These are phyloP conservation scores for Trichosurus vulpecula DNA, from an alignment of 2,797 vertebrate genomes.

Conservation along the genomic window DNA sequence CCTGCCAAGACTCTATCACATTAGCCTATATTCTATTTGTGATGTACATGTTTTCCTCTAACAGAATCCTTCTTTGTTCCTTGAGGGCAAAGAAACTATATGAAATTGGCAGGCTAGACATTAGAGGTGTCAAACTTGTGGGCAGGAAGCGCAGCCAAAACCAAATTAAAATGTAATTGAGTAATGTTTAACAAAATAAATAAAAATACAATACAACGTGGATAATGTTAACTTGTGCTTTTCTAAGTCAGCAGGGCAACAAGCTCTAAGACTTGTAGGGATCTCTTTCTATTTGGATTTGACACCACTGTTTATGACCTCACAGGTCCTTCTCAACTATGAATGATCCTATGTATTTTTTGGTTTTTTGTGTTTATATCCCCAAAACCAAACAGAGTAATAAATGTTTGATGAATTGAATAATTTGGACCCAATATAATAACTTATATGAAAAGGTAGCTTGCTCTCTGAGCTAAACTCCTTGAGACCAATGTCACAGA, in stretches of 20 bases:
- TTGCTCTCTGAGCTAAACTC: conserved; percentile 63
- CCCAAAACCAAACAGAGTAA: background rate
- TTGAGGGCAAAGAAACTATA: background rate
- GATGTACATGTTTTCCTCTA: background rate
- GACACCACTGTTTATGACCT: background rate
- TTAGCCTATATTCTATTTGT: background rate
- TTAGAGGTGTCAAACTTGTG: background rate
- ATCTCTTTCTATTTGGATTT: background rate
- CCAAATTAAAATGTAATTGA: background rate
- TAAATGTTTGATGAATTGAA: background rate
- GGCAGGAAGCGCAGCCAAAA: background rate
- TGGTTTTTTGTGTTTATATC: background rate
- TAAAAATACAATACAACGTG: background rate
- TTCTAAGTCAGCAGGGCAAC: background rate
- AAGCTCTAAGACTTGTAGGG: background rate
- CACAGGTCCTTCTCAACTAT: background rate
- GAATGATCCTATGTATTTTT: conserved; percentile 7
- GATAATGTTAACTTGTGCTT: background rate
- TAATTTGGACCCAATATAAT: background rate
- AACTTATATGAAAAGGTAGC: conserved; percentile 66
- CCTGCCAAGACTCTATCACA: background rate
- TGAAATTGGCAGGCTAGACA: background rate
- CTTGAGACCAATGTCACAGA: conserved; percentile 78
- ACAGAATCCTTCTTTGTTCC: background rate
- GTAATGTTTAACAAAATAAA: background rate